Percentiles rank a stretch among this genome's conserved stretches.
Evolutionary conservation across 2,797 vertebrate genomes (phyloP).

Genomic region (Onychomys torridus): DNA sequence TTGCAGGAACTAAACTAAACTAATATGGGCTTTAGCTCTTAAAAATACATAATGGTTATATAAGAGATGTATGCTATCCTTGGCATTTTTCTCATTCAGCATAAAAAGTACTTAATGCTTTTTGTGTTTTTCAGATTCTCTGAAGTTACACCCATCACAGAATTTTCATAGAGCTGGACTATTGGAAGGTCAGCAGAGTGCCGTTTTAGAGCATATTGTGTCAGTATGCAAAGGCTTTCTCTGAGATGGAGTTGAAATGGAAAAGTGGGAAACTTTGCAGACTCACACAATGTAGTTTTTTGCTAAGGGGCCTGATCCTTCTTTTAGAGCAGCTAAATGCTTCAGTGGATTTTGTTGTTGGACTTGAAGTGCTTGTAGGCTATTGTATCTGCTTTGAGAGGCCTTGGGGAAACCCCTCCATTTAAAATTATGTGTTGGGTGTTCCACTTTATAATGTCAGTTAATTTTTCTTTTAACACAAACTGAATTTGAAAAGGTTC

Average conservation of each 20-base stretch:
- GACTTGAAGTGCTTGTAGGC: constrained; percentile 72
- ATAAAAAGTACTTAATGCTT: constrained; percentile 83
- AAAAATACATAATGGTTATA: constrained; percentile 74
- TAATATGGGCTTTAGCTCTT: constrained; percentile 50
- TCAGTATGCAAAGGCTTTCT: constrained; percentile 81
- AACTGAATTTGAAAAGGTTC: constrained; percentile 59
- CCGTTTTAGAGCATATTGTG: constrained; percentile 81
- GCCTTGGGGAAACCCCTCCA: not conserved
- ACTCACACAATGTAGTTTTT: constrained; percentile 82
- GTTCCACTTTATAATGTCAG: constrained; percentile 65
- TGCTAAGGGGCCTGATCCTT: constrained; percentile 78
- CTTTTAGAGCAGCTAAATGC: constrained; percentile 80
- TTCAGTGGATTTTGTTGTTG: constrained; percentile 67
- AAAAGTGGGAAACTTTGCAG: constrained; percentile 82
- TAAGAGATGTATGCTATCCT: constrained; percentile 77
- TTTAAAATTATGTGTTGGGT: constrained; percentile 78
- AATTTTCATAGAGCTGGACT: constrained; percentile 85
- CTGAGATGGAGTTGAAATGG: constrained; percentile 71
- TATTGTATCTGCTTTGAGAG: constrained; percentile 68
- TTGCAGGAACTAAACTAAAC: constrained; percentile 30
- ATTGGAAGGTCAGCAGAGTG: constrained; percentile 83
- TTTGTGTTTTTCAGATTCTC: constrained; percentile 84
- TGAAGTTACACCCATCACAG: constrained; percentile 82
- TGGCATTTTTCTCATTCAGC: constrained; percentile 76
- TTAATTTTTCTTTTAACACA: constrained; percentile 58